A percentile compares a stretch with the other conserved stretches of the same genome.
Conservation (phyloP, 2,888 invertebrate species). For the Tipula unca region DNA sequence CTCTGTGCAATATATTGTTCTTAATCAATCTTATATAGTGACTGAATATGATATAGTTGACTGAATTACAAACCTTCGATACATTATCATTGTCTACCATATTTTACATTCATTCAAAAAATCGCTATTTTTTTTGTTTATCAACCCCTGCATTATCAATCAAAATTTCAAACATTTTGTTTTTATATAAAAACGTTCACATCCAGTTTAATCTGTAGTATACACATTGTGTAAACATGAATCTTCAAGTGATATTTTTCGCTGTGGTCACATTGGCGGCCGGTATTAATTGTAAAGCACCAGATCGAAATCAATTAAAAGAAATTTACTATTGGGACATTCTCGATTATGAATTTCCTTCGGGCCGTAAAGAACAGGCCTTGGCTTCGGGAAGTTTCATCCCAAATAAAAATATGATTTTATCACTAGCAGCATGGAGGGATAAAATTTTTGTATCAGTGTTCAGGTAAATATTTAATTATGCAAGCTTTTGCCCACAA, state of each 20-base stretch:
- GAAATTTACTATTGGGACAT: background rate
- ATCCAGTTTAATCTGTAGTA: too few relatives aligned
- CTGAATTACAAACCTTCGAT: too few relatives aligned
- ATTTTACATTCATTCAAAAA: too few relatives aligned
- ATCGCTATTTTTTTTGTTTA: too few relatives aligned
- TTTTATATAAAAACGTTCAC: too few relatives aligned
- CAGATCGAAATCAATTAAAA: background rate
- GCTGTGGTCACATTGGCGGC: background rate
- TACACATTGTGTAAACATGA: background rate
- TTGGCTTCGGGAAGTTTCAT: background rate
- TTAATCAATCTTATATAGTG: too few relatives aligned
- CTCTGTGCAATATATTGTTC: too few relatives aligned
- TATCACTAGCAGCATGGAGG: background rate
- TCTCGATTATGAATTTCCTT: background rate
- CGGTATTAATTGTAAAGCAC: background rate
- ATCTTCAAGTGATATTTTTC: background rate
- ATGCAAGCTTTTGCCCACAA: too few relatives aligned
- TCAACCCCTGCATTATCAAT: too few relatives aligned
- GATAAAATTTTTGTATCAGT: background rate
- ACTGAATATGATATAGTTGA: too few relatives aligned
- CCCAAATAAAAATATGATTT: background rate
- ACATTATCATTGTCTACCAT: too few relatives aligned
- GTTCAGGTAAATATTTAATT: background rate
- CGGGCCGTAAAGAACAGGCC: background rate
- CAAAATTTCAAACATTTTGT: too few relatives aligned